These are phyloP conservation scores for Vollenhovia emeryi DNA, from an alignment of 1,140 invertebrate species.

Conservation along the genomic window DNA sequence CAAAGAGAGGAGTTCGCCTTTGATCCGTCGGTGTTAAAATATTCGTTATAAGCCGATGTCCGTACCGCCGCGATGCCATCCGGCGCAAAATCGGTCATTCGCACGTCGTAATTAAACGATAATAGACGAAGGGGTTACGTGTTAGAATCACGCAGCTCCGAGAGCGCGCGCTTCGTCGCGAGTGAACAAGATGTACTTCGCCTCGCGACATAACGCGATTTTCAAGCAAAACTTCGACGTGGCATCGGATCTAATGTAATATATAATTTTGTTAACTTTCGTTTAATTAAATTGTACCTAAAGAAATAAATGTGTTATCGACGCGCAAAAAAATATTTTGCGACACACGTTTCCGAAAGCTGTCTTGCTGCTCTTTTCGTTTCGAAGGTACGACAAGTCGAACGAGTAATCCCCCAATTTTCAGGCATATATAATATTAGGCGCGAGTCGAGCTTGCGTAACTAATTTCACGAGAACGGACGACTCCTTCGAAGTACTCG, in stretches of 20 bases:
- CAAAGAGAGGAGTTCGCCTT: slow-evolving; percentile 51
- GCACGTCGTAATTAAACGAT: not conserved
- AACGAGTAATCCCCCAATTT: not conserved
- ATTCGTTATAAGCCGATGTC: slow-evolving; percentile 40
- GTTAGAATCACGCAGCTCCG: not conserved
- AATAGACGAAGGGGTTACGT: not conserved
- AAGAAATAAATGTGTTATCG: not conserved
- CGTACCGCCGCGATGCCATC: not conserved
- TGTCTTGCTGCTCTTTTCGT: too few relatives aligned
- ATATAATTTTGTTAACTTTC: not conserved
- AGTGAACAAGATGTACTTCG: not conserved
- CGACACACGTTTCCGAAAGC: not conserved
- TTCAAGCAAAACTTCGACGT: not conserved
- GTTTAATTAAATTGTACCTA: too few relatives aligned
- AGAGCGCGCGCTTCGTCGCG: not conserved
- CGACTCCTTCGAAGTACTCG: not conserved
- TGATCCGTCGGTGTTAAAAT: slow-evolving; percentile 62
- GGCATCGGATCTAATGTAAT: not conserved
- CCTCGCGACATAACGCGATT: not conserved
- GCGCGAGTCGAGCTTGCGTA: not conserved
- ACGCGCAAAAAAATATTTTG: not conserved
- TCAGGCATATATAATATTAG: not conserved
- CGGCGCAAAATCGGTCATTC: slow-evolving; percentile 25
- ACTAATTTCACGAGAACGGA: not conserved
- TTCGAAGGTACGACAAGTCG: not conserved